These are phyloP conservation scores for Macrobrachium rosenbergii DNA, from an alignment of 1,140 invertebrate species.

Conservation along the genomic window DNA sequence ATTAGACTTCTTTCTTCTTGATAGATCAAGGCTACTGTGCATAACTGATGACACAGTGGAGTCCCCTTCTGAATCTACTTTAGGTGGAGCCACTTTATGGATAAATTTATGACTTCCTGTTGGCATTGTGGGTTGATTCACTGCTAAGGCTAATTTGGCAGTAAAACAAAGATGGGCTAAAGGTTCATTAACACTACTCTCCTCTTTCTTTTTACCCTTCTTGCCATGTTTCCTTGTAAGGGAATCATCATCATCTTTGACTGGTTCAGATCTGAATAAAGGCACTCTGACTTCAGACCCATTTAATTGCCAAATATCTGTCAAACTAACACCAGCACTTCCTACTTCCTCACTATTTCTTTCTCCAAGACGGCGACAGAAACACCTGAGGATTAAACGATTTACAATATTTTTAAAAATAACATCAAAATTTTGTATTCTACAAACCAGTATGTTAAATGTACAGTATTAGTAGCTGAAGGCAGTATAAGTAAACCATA, in stretches of 20 bases:
- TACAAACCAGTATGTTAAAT: too few relatives aligned
- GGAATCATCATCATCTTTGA: conserved; percentile 10
- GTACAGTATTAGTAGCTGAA: too few relatives aligned
- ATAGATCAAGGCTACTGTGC: too few relatives aligned
- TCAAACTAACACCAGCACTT: conserved; percentile 41
- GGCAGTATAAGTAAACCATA: too few relatives aligned
- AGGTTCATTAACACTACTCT: conserved; percentile 9
- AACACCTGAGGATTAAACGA: conserved; percentile 22
- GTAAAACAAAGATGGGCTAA: conserved; percentile 30
- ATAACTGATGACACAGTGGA: too few relatives aligned
- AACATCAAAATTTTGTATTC: not conserved
- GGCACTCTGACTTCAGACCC: conserved; percentile 37
- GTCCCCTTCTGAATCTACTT: too few relatives aligned
- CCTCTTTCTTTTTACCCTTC: conserved; percentile 29
- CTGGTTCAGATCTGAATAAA: not conserved
- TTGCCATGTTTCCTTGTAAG: conserved; percentile 28
- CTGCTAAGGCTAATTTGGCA: conserved; percentile 11
- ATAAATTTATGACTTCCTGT: too few relatives aligned
- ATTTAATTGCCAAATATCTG: conserved; percentile 50
- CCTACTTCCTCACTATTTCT: conserved; percentile 49
- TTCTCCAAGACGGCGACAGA: conserved; percentile 55
- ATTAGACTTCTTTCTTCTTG: too few relatives aligned
- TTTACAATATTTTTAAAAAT: not conserved
- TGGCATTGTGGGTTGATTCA: conserved; percentile 4
- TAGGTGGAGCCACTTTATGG: too few relatives aligned